These are phyloP conservation scores for Lerema accius DNA, from an alignment of 1,140 invertebrate species.

Conservation along the genomic window DNA sequence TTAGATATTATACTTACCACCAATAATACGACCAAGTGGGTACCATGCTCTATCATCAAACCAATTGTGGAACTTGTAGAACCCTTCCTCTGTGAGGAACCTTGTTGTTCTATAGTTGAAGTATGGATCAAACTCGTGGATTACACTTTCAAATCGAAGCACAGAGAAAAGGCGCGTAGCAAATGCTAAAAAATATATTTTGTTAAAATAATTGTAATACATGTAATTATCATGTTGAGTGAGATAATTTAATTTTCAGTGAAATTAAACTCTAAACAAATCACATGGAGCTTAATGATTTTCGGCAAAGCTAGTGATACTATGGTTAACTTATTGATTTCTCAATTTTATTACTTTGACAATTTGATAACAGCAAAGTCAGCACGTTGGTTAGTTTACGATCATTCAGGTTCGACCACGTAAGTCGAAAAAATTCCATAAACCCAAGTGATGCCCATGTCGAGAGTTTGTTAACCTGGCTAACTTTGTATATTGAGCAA, in stretches of 20 bases:
- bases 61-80: conserved; percentile 99
- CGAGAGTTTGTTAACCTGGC: no score
- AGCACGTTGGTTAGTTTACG: conserved; percentile 27
- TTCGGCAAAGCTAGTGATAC: no score
- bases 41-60: conserved; percentile 99
- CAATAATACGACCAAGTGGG: conserved; percentile 97
- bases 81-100: conserved; percentile 97
- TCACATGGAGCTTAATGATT: no score
- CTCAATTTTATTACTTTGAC: conserved; percentile 9
- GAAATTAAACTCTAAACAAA: no score
- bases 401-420: conserved; percentile 40
- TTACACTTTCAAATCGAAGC: conserved; percentile 98
- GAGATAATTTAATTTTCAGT: no score
- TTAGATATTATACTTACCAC: no score
- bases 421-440: conserved; percentile 32
- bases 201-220: no score
- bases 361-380: conserved; percentile 6
- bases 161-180: conserved; percentile 98
- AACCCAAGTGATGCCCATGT: no score
- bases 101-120: conserved; percentile 99
- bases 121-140: conserved; percentile 99
- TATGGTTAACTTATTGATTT: no score
- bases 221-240: no score
- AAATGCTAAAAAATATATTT: conserved; percentile 95
- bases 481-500: not conserved